These are phyloP conservation scores for Astur gentilis DNA, from an alignment of 2,113 vertebrate species.

Conservation along the genomic window DNA sequence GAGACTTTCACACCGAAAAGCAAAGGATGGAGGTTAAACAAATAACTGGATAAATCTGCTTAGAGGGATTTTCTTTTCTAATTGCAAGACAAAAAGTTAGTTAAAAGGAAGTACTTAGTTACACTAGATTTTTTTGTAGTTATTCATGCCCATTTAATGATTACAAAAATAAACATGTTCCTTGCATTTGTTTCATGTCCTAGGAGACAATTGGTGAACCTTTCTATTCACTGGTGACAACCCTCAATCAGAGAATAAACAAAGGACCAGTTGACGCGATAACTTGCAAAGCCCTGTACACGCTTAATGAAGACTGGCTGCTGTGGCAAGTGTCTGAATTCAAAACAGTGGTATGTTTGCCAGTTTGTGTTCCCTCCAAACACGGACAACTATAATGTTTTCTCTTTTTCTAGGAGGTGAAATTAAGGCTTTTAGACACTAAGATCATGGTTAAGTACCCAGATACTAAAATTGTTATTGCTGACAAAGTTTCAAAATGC, in stretches of 20 bases:
- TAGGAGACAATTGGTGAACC: slow-evolving; percentile 93
- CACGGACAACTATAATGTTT: background rate
- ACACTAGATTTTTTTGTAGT: background rate
- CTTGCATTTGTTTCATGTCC: slow-evolving; percentile 1
- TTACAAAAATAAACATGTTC: background rate
- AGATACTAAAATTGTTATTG: background rate
- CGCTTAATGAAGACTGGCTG: slow-evolving; percentile 94
- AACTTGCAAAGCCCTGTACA: slow-evolving; percentile 92
- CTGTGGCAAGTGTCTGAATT: slow-evolving; percentile 93
- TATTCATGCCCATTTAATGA: background rate
- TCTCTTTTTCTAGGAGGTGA: background rate
- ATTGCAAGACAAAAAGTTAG: background rate
- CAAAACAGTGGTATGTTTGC: slow-evolving; percentile 80
- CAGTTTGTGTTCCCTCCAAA: background rate
- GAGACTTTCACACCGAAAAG: background rate
- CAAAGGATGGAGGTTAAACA: slow-evolving; percentile 24
- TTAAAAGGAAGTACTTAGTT: background rate
- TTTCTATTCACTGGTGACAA: slow-evolving; percentile 88
- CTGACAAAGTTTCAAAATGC: background rate
- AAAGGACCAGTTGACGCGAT: slow-evolving; percentile 92
- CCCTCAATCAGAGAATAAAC: slow-evolving; percentile 88
- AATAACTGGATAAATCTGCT: background rate
- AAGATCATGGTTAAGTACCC: background rate
- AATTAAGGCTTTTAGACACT: background rate
- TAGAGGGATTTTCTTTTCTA: background rate